Base-by-base conservation (phyloP, 92 coral and sea anemone genomes). In the Actinostola sp. region DNA sequence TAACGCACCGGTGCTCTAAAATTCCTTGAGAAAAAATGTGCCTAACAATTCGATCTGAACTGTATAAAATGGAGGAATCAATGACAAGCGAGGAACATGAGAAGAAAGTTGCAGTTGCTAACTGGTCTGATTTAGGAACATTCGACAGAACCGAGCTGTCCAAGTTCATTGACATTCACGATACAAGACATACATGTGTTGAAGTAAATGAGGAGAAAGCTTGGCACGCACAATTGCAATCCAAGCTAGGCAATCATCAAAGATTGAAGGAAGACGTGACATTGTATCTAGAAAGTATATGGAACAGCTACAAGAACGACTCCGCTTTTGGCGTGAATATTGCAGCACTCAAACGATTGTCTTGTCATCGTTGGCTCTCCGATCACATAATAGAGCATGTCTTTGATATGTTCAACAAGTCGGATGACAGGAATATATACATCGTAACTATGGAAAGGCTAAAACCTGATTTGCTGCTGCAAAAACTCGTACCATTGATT, bases 281-380 rank as follows among this genome's bases (percentile, higher is more conserved):
- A 13, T 7, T 44, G 34, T 71, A 21, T 15, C 23, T 71, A 25
- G 12, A 39, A 16, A 49, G 35, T 3, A 38, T 71, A 27, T 30
- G 61, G 54, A 57, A 41, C 28, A 28, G 24, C 34, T 25, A 32
- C 46, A 50, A 42, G 0, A 70, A 32, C 0, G 76, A 53, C 17
- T 35, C 24, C 3, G 30, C 34, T 26, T 70, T 70, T 53, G 76
- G 39, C 6, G 15, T 34, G 8, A 14, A 56, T 16, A 43, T 41
- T 2, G 55, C 3, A 20, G 9, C 38, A 23, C 53, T 71, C 2
- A 41, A 19, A 24, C 46, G 21, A 24, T 25, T 70, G 48, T 28
- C 42, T 31, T 70, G 76, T 46, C 14, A 35, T 70, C 76, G 76
- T 19, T 70, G 76, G 64, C 21, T 54, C 13, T 11, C 42, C 41